phyloP scores from a whole-genome alignment of 2,888 invertebrate genomes.

The Monochamus alternatus region DNA sequence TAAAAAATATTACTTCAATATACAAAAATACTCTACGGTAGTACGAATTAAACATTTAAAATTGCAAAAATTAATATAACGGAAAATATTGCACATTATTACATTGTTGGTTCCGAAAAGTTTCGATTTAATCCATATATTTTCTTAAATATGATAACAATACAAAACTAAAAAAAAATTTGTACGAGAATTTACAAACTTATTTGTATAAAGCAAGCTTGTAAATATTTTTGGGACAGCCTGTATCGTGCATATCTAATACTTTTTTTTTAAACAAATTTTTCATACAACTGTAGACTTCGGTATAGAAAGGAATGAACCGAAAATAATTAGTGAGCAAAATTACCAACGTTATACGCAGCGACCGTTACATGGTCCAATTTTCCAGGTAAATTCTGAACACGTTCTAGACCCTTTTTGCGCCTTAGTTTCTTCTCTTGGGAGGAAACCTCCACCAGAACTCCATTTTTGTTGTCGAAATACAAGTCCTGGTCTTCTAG shows the following conservation, averaged over 20 bases:
- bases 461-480: conserved; percentile 74
- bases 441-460: conserved; percentile 75
- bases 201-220: not conserved
- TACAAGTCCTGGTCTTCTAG: conserved; percentile 88
- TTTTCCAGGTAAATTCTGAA: conserved; percentile 85
- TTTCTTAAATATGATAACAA: not conserved
- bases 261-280: conserved; percentile 7
- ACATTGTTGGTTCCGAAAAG: conserved; percentile 30
- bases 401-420: conserved; percentile 81
- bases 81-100: conserved; percentile 40
- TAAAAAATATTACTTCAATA: conserved; percentile 37
- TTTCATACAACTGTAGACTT: not conserved
- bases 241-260: not conserved
- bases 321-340: conserved; percentile 36
- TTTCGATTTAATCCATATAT: not conserved
- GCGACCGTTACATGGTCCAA: conserved; percentile 91
- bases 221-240: not conserved
- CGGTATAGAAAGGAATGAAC: not conserved
- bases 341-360: conserved; percentile 81
- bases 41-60: conserved; percentile 29
- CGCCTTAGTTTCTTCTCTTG: conserved; percentile 80
- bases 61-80: conserved; percentile 29
- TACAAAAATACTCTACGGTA: conserved; percentile 41
- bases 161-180: not conserved
- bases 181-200: conserved; percentile 6